Evolutionary conservation across 1,140 invertebrate species (phyloP), one percentile per base, ranked within the genome.

Genomic region (Piezodorus guildinii): DNA sequence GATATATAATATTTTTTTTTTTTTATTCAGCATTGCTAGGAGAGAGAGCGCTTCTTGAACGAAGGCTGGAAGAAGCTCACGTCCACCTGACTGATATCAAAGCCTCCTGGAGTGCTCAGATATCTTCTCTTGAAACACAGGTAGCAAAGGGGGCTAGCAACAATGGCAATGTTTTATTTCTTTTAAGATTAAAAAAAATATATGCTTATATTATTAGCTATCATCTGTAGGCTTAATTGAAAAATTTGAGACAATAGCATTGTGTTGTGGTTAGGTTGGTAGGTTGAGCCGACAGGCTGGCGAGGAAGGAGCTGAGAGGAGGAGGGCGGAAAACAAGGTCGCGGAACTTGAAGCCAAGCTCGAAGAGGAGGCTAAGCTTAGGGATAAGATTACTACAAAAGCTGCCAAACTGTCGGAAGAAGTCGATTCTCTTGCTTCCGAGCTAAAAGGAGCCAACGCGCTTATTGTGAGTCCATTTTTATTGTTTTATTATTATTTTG

Each of bases 81-180:
- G 77, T 92, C 66, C 89, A 92, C 73, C 72, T 94, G 1, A 84
- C 87, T 0, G 88, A 93, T 69, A 90, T 93, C 66, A 93, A 93
- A 72, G 88, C 87, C 2, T 88, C 87, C 0, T 93, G 90, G 91
- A 91, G 88, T 70, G 84, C 86, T 25, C 90, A 92, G 73, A 92
- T 93, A 68, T 83, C 88, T 6, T 84, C 86, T 6, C 72, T 93
- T 14, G 90, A 93, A 73, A 89, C 87, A 6, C 89, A 94, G 79
- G 85, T 88, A 56, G 52, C 46, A 49, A 49, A 10, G 15, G 23
- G 17, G 21, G 15, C 17, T 16, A 56, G 17, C 52, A 56, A 56
- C 52, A 56, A 56, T 56, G 52, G 52, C 17, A 23, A 49, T 49
- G 8, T 49, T 49, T 49, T 6, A 21, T 12, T 21, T 49, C 10